These are phyloP conservation scores for Mormyrops attenuatus DNA, from an alignment of 2,797 vertebrate species.

Conservation along the genomic window DNA sequence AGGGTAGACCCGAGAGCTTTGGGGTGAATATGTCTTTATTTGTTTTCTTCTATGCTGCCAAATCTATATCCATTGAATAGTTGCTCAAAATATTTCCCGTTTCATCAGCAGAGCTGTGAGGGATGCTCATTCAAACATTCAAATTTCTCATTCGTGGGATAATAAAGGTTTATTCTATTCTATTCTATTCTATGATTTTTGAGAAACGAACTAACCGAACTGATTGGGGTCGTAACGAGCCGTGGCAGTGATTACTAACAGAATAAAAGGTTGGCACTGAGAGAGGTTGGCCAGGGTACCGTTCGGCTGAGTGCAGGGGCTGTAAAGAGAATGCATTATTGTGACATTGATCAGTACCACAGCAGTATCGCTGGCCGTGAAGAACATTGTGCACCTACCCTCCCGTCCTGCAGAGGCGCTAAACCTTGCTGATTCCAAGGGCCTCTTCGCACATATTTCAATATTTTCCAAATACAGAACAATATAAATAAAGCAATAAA, in stretches of 20 bases:
- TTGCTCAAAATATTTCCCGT: background rate
- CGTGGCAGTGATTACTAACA: conserved; percentile 22
- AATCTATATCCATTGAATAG: background rate
- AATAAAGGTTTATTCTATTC: too few species aligned
- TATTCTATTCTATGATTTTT: too few species aligned
- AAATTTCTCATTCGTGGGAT: too few species aligned
- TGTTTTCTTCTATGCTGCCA: background rate
- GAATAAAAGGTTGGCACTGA: conserved; percentile 35
- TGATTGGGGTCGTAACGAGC: conserved; percentile 36
- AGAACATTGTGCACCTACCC: background rate
- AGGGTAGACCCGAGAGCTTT: background rate
- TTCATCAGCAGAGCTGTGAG: background rate
- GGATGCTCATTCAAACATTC: too few species aligned
- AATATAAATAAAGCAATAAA: background rate
- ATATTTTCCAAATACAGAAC: background rate
- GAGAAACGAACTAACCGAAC: background rate
- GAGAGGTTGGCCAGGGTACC: conserved; percentile 25
- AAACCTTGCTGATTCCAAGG: background rate
- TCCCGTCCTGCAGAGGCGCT: conserved; percentile 3
- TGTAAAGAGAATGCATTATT: conserved; percentile 43
- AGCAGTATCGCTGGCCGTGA: conserved; percentile 40
- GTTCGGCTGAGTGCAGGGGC: conserved; percentile 30
- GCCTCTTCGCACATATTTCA: background rate
- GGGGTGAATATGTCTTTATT: background rate
- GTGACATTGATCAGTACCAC: conserved; percentile 47